Evolutionary conservation across 1,140 invertebrate genomes (phyloP).

Genomic region (Steinernema feltiae): DNA sequence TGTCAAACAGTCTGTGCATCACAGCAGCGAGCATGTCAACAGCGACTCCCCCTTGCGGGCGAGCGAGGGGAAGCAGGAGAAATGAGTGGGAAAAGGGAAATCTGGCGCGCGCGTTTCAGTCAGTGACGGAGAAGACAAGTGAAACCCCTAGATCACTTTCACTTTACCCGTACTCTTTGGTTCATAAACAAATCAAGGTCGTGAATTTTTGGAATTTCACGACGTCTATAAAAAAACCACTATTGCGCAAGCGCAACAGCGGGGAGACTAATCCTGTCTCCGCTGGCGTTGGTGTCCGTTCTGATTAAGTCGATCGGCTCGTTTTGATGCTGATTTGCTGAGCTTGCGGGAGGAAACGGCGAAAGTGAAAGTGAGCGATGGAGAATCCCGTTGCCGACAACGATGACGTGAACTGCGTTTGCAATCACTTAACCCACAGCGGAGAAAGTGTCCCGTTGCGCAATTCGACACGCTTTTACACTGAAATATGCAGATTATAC

Average conservation of each 20-base stretch:
- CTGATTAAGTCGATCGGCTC: conserved; percentile 1
- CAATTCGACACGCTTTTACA: conserved; percentile 1
- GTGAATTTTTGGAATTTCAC: neutral
- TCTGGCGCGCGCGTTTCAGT: neutral
- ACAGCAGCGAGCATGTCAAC: neutral
- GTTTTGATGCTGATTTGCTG: neutral
- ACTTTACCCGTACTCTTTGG: neutral
- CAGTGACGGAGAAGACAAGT: neutral
- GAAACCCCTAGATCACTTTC: neutral
- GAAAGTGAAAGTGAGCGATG: neutral
- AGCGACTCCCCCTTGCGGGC: neutral
- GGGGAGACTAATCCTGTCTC: neutral
- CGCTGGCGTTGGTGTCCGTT: neutral
- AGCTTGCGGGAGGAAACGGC: neutral
- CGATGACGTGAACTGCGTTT: neutral
- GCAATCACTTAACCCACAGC: conserved; percentile 2
- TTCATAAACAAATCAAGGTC: conserved; percentile 9
- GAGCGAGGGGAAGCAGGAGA: too few relatives aligned
- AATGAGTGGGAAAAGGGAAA: too few relatives aligned
- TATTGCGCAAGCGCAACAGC: neutral
- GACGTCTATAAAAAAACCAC: neutral
- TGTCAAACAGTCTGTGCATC: neutral
- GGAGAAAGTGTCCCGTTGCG: neutral
- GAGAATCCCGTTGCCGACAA: neutral
- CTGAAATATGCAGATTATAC: too few relatives aligned